These are phyloP conservation scores for Merodon equestris DNA, from an alignment of 2,888 invertebrate species.

Conservation along the genomic window DNA sequence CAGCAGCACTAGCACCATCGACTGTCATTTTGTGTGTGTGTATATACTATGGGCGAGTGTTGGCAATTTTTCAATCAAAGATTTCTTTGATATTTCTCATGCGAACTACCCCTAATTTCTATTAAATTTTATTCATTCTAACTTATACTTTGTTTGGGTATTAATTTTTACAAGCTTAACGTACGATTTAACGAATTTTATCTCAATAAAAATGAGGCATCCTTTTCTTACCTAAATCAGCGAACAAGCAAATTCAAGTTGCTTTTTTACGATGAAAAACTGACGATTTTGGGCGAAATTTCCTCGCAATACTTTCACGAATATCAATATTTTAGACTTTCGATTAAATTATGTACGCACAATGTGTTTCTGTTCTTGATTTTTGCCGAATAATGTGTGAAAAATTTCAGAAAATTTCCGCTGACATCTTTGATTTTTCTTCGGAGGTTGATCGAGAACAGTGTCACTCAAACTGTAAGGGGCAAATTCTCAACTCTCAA, in stretches of 20 bases:
- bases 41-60: conserved; percentile 55
- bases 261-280: conserved; percentile 51
- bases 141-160: conserved; percentile 53
- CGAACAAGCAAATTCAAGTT: conserved; percentile 27
- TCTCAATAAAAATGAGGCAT: conserved; percentile 43
- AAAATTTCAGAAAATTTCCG: conserved; percentile 69
- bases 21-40: conserved; percentile 63
- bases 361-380: conserved; percentile 13
- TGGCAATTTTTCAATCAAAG: conserved; percentile 51
- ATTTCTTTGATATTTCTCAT: conserved; percentile 60
- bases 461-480: conserved; percentile 63
- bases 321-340: conserved; percentile 61
- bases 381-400: conserved; percentile 58
- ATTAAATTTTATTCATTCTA: conserved; percentile 15
- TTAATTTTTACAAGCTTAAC: conserved; percentile 18
- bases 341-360: conserved; percentile 16
- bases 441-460: conserved; percentile 59
- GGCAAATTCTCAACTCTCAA: conserved; percentile 46
- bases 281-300: conserved; percentile 30
- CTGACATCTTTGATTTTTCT: conserved; percentile 70
- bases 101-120: conserved; percentile 26
- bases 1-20: conserved; percentile 64
- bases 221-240: conserved; percentile 61
- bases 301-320: conserved; percentile 41
- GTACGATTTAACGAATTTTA: conserved; percentile 35